These are phyloP conservation scores for Hylaeus volcanicus DNA, from an alignment of 1,140 invertebrate genomes.

Conservation along the genomic window DNA sequence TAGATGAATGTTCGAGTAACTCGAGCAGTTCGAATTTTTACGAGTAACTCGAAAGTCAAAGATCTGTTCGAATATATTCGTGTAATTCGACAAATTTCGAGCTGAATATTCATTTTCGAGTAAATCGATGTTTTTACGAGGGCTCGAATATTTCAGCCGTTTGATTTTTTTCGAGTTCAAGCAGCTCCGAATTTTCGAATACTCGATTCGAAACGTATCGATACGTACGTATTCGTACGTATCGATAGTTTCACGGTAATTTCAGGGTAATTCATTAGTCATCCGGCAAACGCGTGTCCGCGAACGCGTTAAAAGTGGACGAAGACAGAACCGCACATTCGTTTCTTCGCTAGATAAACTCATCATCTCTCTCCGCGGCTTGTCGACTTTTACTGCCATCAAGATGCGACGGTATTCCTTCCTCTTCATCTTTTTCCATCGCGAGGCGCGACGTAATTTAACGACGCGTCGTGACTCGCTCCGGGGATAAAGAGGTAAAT, in stretches of 20 bases:
- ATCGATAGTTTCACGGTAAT: neutral
- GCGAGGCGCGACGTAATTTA: constrained; percentile 37
- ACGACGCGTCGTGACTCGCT: neutral
- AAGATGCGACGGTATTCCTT: constrained; percentile 15
- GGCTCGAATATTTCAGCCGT: too few relatives aligned
- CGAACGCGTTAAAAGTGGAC: neutral
- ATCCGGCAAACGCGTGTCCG: neutral
- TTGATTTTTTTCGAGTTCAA: too few relatives aligned
- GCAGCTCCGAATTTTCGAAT: too few relatives aligned
- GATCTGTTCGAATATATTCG: too few relatives aligned
- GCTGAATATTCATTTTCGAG: too few relatives aligned
- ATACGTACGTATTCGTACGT: too few relatives aligned
- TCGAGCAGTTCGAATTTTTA: too few relatives aligned
- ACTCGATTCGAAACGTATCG: too few relatives aligned
- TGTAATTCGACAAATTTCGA: too few relatives aligned
- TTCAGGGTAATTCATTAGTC: neutral
- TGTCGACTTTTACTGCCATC: constrained; percentile 34
- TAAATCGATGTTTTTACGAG: too few relatives aligned
- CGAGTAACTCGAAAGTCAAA: too few relatives aligned
- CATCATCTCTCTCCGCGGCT: constrained; percentile 13
- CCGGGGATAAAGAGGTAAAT: constrained; percentile 32
- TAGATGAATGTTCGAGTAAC: too few relatives aligned
- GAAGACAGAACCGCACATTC: neutral
- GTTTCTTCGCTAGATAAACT: constrained; percentile 23
- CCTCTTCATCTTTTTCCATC: neutral